Base-by-base conservation (phyloP, 2,797 vertebrate species). In the Enteromius afrohamiltoni region DNA sequence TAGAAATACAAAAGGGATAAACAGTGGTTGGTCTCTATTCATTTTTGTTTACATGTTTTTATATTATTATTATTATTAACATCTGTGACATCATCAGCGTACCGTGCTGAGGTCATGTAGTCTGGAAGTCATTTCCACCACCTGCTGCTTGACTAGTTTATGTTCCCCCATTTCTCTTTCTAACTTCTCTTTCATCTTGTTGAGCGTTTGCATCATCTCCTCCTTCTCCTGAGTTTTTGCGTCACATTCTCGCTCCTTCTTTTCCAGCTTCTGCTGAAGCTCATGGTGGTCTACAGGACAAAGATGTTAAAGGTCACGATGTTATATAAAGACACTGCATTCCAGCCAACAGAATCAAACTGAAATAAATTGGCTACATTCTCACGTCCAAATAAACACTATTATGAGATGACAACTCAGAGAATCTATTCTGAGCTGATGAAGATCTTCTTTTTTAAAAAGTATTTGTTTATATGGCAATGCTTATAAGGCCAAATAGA, bases 141-240 rank as follows among this genome's bases (percentile, higher is more conserved):
- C 96, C 88, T 98, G 98, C 93, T 98, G 97, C 88, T 99, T 99
- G 91, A 96, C 97, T 82, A 96, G 95, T 91, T 97, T 97, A 91
- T 98, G 96, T 92, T 99, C 98, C 0, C 88, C 95, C 31, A 95
- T 96, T 91, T 99, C 98, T 87, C 96, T 97, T 83, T 99, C 97
- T 86, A 99, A 95, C 88, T 99, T 99, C 92, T 99, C 98, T 92
- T 99, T 99, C 98, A 99, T 99, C 93, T 99, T 99, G 91, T 98
- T 99, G 88, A 99, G 95, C 0, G 98, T 99, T 93, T 98, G 96
- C 98, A 99, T 98, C 98, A 99, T 99, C 90, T 99, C 98, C 23
- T 99, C 98, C 86, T 99, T 99, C 95, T 99, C 98, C 90, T 99
- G 98, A 17, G 97, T 96, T 94, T 99, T 99, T 88, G 96, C 97